Evolutionary conservation across 2,888 invertebrate species (phyloP).

Genomic region (Saturnia japonica): DNA sequence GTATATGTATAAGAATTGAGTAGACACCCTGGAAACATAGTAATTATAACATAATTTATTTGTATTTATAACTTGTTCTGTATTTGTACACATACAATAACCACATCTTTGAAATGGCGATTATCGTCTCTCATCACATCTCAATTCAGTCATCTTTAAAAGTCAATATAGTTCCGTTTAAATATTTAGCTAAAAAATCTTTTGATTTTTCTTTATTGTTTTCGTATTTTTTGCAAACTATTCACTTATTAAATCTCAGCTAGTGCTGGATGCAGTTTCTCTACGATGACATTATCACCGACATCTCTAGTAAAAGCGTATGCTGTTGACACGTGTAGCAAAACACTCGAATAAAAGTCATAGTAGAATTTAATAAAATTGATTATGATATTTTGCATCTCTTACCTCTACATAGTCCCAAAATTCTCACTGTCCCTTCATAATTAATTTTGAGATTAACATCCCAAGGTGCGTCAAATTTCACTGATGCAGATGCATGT

Average conservation of each 20-base stretch:
- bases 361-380: too few relatives aligned
- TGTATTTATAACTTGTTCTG: neutral
- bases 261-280: slow-evolving; percentile 4
- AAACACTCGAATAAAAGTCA: too few relatives aligned
- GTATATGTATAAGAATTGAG: slow-evolving; percentile 15
- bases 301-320: neutral
- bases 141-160: too few relatives aligned
- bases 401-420: slow-evolving; percentile 20
- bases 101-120: too few relatives aligned
- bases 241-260: neutral
- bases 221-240: neutral
- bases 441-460: slow-evolving; percentile 12
- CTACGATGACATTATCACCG: neutral
- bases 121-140: too few relatives aligned
- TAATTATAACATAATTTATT: neutral
- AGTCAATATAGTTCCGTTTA: too few relatives aligned
- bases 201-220: neutral
- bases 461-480: slow-evolving; percentile 15
- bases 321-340: neutral
- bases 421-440: slow-evolving; percentile 22
- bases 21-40: slow-evolving; percentile 5
- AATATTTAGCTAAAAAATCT: neutral
- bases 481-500: slow-evolving; percentile 19
- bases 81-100: neutral
- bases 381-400: too few relatives aligned